Evolutionary conservation across 2,888 invertebrate species (phyloP).

Genomic region (Hymenopus coronatus): DNA sequence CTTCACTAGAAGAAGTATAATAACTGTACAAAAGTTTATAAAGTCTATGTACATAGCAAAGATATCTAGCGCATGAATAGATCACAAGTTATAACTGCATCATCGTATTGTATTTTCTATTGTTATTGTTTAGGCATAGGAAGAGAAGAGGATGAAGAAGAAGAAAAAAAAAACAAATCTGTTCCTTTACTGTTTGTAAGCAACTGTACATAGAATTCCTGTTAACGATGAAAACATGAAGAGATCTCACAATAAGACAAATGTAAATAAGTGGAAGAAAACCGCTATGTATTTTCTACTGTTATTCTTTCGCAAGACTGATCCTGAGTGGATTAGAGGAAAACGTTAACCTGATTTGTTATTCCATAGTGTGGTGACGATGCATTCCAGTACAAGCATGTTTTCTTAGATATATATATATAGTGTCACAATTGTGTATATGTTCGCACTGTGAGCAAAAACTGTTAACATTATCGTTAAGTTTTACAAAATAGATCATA

Average conservation of each 20-base stretch:
- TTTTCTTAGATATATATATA: neutral
- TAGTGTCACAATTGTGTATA: neutral
- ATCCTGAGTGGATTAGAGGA: neutral
- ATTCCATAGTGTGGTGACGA: neutral
- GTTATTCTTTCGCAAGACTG: neutral
- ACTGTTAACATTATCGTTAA: neutral
- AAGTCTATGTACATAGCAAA: neutral
- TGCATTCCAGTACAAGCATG: neutral
- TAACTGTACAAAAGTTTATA: conserved; percentile 6
- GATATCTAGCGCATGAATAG: neutral
- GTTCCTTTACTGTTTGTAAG: neutral
- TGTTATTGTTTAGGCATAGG: conserved; percentile 1
- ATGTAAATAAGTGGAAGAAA: neutral
- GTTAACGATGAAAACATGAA: neutral
- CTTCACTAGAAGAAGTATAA: neutral
- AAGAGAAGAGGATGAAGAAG: neutral
- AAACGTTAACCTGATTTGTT: neutral
- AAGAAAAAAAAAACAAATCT: neutral
- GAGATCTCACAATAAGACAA: neutral
- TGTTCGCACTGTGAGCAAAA: neutral
- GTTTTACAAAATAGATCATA: neutral
- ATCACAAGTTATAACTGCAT: neutral
- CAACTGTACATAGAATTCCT: neutral
- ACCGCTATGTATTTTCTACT: neutral
- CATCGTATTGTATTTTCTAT: neutral